Percentiles rank a stretch among this genome's conserved stretches.
Conservation (phyloP, 2,888 invertebrate genomes). For the Azorinus chamasolen region DNA sequence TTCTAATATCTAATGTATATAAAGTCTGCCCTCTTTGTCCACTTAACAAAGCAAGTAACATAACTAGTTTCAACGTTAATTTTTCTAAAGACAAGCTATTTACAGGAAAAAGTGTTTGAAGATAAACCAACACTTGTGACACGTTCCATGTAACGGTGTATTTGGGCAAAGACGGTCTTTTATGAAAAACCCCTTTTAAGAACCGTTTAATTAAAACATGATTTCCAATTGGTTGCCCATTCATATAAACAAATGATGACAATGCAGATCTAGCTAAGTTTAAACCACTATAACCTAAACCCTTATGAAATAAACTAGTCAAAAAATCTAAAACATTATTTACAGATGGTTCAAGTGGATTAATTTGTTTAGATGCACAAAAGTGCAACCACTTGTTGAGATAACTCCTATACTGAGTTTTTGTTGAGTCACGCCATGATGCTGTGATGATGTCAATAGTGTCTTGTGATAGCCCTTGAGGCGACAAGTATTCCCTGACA, state of each 20-base stretch:
- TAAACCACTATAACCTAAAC: constrained; percentile 17
- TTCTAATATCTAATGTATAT: background rate
- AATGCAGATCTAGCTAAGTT: constrained; percentile 29
- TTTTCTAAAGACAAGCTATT: background rate
- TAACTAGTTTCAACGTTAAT: constrained; percentile 6
- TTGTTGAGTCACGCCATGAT: constrained; percentile 16
- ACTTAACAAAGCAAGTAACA: constrained; percentile 16
- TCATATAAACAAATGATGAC: constrained; percentile 7
- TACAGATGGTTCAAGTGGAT: constrained; percentile 41
- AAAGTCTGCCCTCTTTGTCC: constrained; percentile 16
- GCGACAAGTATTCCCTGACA: constrained; percentile 19
- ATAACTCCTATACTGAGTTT: constrained; percentile 30
- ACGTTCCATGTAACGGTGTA: constrained; percentile 14
- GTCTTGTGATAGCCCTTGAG: constrained; percentile 9
- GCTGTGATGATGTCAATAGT: background rate
- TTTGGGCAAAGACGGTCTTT: constrained; percentile 29
- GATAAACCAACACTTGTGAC: constrained; percentile 2
- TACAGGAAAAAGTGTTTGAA: background rate
- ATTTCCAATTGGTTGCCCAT: constrained; percentile 19
- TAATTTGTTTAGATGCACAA: constrained; percentile 33
- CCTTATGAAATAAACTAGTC: constrained; percentile 7
- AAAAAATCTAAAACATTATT: constrained; percentile 27
- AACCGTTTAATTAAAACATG: constrained; percentile 30
- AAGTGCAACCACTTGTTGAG: constrained; percentile 45
- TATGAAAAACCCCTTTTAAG: constrained; percentile 30